Evolutionary conservation across 2,888 invertebrate genomes (phyloP).

Genomic region (Nezara viridula): DNA sequence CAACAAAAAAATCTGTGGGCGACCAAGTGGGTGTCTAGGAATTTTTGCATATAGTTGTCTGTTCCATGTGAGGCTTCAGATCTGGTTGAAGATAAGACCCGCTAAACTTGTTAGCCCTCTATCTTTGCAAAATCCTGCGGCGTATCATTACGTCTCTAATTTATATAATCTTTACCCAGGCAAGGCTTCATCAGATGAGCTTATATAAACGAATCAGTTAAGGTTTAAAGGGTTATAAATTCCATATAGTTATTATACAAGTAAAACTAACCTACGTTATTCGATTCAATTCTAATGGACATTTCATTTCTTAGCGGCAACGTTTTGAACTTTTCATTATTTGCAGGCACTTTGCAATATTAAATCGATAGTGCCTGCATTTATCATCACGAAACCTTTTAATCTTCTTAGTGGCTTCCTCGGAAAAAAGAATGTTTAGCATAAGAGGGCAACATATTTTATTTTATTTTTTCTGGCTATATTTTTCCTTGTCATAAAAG

Average conservation of each 20-base stretch:
- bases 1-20: background rate
- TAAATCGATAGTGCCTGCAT: background rate
- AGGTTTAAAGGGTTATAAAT: background rate
- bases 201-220: background rate
- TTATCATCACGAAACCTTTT: conserved; percentile 9
- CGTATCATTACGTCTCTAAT: background rate
- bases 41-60: conserved; percentile 23
- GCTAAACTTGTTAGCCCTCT: background rate
- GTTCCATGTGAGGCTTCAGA: background rate
- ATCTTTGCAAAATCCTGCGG: background rate
- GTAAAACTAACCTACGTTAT: background rate
- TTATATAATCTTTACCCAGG: background rate
- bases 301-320: background rate
- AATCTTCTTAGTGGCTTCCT: conserved; percentile 4
- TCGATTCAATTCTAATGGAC: background rate
- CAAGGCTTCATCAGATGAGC: background rate
- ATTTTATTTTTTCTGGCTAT: background rate
- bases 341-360: conserved; percentile 5
- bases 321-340: background rate
- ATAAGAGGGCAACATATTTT: background rate
- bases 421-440: background rate
- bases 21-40: background rate
- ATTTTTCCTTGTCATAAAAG: background rate
- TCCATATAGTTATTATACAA: background rate
- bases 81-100: background rate